Evolutionary conservation across 2,797 vertebrate species (phyloP).

Genomic region (Champsocephalus esox): DNA sequence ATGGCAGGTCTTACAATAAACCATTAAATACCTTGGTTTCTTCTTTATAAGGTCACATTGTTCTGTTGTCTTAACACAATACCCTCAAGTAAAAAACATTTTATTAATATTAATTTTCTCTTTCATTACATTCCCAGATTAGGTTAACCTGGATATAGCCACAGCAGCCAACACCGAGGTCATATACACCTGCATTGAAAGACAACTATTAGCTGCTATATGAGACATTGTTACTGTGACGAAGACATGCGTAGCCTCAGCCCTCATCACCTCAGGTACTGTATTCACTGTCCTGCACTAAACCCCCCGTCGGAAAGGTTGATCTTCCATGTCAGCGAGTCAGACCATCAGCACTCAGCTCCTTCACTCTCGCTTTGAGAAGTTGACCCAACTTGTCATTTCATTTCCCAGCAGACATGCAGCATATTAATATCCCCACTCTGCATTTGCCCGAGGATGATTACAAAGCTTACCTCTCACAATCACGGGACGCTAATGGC

Average conservation of each 20-base stretch:
- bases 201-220: neutral
- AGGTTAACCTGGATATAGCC: no score
- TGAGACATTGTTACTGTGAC: neutral
- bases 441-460: slow-evolving; percentile 67
- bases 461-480: slow-evolving; percentile 65
- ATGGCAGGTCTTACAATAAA: no score
- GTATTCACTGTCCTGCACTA: no score
- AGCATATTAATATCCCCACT: slow-evolving; percentile 55
- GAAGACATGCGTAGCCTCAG: neutral
- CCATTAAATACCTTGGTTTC: no score
- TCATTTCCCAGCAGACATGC: slow-evolving; percentile 26
- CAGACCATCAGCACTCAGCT: neutral
- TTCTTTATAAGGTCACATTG: no score
- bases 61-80: no score
- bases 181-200: no score
- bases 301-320: neutral
- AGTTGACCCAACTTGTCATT: slow-evolving; percentile 63
- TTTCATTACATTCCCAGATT: no score
- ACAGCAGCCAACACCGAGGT: no score
- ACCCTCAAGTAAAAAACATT: no score
- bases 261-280: neutral
- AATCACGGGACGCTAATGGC: slow-evolving; percentile 70
- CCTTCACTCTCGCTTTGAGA: slow-evolving; percentile 21
- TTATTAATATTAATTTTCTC: no score
- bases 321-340: neutral